These are phyloP conservation scores for Mya arenaria DNA, from an alignment of 1,140 invertebrate genomes.

Conservation along the genomic window DNA sequence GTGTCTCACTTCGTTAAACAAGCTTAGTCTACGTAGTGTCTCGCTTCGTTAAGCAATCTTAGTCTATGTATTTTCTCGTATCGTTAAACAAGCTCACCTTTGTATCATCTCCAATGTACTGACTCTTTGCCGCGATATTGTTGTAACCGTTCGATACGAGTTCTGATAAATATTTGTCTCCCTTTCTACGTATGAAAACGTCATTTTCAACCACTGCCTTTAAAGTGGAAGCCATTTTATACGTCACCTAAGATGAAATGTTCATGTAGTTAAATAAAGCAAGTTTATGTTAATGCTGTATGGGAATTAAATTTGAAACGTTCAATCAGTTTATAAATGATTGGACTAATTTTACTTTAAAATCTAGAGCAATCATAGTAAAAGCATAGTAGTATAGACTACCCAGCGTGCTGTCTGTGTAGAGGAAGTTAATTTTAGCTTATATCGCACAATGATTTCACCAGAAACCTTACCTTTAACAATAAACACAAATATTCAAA, in stretches of 20 bases:
- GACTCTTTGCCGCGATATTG: background rate
- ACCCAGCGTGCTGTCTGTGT: no score
- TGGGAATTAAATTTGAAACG: background rate
- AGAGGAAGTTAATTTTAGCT: no score
- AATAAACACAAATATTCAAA: no score
- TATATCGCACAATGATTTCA: no score
- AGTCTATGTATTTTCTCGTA: background rate
- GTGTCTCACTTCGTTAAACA: background rate
- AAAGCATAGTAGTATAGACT: no score
- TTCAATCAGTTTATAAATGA: background rate
- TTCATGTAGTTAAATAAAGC: no score
- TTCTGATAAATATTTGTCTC: slow-evolving; percentile 15
- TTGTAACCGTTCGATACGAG: slow-evolving; percentile 8
- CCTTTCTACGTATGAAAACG: background rate
- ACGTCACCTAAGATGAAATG: background rate
- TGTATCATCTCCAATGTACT: background rate
- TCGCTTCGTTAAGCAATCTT: background rate
- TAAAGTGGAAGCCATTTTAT: background rate
- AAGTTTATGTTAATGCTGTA: background rate
- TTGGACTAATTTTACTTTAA: background rate
- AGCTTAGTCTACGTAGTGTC: background rate
- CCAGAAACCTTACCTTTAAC: no score
- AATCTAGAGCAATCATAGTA: background rate
- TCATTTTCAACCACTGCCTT: slow-evolving; percentile 14
- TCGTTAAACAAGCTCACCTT: background rate